These are phyloP conservation scores for Charadrius vociferus DNA, from an alignment of 2,113 vertebrate species.

Conservation along the genomic window DNA sequence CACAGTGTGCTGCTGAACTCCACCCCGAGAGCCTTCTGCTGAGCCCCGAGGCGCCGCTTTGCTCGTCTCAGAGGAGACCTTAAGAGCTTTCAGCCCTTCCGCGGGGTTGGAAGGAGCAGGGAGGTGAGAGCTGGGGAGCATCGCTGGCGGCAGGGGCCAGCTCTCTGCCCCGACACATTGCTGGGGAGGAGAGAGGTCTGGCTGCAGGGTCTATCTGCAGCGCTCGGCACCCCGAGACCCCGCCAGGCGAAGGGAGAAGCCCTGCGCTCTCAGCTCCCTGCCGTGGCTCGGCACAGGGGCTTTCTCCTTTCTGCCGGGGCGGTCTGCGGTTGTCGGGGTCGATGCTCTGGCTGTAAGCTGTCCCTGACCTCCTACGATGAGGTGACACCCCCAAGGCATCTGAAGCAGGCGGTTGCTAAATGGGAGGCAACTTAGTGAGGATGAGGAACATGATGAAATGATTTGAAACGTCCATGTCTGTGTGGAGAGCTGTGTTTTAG, in stretches of 20 bases:
- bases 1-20: background rate
- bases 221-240: rapidly evolving
- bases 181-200: background rate
- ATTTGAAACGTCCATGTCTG: background rate
- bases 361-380: background rate
- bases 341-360: background rate
- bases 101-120: background rate
- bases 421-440: background rate
- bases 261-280: background rate
- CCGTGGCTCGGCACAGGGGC: background rate
- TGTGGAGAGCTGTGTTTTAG: background rate
- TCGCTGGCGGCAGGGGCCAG: background rate
- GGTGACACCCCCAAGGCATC: background rate
- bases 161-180: rapidly evolving
- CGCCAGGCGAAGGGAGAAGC: background rate
- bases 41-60: background rate
- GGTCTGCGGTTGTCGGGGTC: rapidly evolving
- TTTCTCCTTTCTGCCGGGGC: background rate
- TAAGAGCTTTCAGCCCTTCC: background rate
- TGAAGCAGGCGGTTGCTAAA: background rate
- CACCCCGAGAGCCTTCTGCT: background rate
- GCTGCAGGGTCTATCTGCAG: background rate
- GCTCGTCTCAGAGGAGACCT: background rate
- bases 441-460: background rate
- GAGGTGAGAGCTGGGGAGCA: background rate